Conservation (phyloP, 2,113 vertebrate species). For the Tiliqua scincoides region DNA sequence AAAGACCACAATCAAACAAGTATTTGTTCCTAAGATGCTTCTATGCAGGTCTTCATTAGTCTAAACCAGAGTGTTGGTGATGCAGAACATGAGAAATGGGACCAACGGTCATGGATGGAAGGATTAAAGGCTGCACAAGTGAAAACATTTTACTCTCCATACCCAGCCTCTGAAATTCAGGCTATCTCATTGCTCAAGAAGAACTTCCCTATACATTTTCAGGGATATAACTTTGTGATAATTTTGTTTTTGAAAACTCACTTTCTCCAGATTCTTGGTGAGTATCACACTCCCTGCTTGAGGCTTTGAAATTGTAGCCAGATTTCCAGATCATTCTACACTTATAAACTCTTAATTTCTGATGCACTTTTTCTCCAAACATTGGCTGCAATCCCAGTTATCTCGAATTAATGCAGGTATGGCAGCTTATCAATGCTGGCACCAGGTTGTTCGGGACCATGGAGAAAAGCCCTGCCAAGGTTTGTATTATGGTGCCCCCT, state of each 20-base stretch:
- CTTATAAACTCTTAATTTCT: too few relatives aligned
- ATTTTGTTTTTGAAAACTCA: not conserved
- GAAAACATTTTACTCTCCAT: not conserved
- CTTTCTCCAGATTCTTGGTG: not conserved
- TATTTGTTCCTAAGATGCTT: not conserved
- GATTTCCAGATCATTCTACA: not conserved
- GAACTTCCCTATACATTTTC: not conserved
- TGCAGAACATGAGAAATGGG: not conserved
- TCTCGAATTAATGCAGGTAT: too few relatives aligned
- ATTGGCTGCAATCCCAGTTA: not conserved
- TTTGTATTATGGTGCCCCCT: too few relatives aligned
- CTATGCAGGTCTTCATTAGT: not conserved
- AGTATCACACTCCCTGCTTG: not conserved
- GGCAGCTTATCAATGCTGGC: too few relatives aligned
- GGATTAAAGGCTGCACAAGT: not conserved
- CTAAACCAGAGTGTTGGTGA: not conserved
- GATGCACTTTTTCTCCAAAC: not conserved
- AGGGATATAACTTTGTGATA: not conserved
- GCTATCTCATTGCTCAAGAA: not conserved
- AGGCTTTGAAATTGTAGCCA: not conserved
- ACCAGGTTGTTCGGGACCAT: too few relatives aligned
- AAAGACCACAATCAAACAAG: not conserved
- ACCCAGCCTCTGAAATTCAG: not conserved
- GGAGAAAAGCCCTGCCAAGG: too few relatives aligned
- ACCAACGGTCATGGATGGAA: not conserved